Evolutionary conservation across 2,888 invertebrate genomes (phyloP), one percentile per base, ranked within the genome.

Genomic region (Drosophila setosimentum): DNA sequence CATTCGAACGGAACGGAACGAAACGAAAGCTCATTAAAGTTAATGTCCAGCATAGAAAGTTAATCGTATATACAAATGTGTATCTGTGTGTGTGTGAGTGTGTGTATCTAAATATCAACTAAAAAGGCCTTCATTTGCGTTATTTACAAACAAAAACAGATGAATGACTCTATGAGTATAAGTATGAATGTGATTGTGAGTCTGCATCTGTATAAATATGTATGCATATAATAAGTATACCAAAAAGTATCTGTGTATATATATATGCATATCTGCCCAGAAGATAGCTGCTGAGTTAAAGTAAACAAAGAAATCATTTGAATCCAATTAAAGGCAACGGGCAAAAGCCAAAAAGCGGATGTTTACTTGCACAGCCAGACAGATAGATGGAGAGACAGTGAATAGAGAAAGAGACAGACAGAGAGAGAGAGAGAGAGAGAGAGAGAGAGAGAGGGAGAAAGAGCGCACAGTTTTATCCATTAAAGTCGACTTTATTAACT

Each of bases 271-370:
- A 53, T 48, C 61, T 59, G 59, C 51, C 40, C 60, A 60, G 50
- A 61, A 49, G 68, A 59, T 54, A 54, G 61, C 58, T 33, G 61
- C 29, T 42, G 55, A 40, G 51, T 27, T 73, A 51, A 63, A 59
- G 71, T 85, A 89, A 85, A 89, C 85, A 85, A 89, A 76, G 87
- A 74, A 84, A 78, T 82, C 89, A 73, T 82, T 87, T 85, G 58
- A 87, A 73, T 68, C 51, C 63, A 76, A 57, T 61, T 61, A 50
- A 58, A 50, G 57, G 50, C 65, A 10, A 62, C 42, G 30, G 55
- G 29, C 60, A 64, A 37, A 49, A 33, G 21, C 24, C 63, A 30
- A 50, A 33, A 49, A 55, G 61, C 85, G 72, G 82, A 87, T 89
- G 88, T 89, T 89, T 89, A 85, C 72, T 24, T 33, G 40, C 27